A percentile compares a stretch with the other conserved stretches of the same genome.
Evolutionary conservation across 2,888 invertebrate species (phyloP).

Genomic region (Aphodius sticticus): DNA sequence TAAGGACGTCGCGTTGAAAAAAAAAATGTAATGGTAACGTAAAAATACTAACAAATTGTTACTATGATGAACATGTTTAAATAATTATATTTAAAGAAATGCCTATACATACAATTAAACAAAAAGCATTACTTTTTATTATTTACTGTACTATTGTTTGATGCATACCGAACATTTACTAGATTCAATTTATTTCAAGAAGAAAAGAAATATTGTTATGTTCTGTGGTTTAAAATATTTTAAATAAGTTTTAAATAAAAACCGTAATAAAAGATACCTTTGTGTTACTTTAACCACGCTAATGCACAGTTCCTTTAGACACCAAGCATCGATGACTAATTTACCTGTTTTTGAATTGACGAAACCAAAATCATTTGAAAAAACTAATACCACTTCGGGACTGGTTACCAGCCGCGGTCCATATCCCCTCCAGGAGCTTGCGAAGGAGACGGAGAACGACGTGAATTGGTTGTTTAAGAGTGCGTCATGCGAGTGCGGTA

Average conservation of each 20-base stretch:
- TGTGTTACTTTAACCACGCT: conserved; percentile 10
- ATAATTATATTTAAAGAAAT: conserved; percentile 17
- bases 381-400: too few relatives aligned
- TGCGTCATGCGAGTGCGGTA: too few relatives aligned
- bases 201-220: conserved; percentile 35
- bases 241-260: conserved; percentile 39
- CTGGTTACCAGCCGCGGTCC: too few relatives aligned
- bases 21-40: conserved; percentile 19
- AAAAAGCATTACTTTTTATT: neutral
- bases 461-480: too few relatives aligned
- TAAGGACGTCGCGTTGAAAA: conserved; percentile 21
- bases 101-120: conserved; percentile 16
- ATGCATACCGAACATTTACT: conserved; percentile 16
- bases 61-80: conserved; percentile 15
- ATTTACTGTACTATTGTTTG: conserved; percentile 14
- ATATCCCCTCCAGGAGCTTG: too few relatives aligned
- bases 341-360: too few relatives aligned
- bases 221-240: conserved; percentile 38
- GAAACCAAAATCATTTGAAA: too few relatives aligned
- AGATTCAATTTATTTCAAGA: conserved; percentile 23
- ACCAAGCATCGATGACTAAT: too few relatives aligned
- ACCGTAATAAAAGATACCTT: conserved; percentile 26
- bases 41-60: conserved; percentile 22
- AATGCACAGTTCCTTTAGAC: neutral
- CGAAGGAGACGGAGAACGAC: too few relatives aligned